Evolutionary conservation across 1,140 invertebrate species (phyloP), one percentile per base, ranked within the genome.

Genomic region (Sitobion miscanthi): DNA sequence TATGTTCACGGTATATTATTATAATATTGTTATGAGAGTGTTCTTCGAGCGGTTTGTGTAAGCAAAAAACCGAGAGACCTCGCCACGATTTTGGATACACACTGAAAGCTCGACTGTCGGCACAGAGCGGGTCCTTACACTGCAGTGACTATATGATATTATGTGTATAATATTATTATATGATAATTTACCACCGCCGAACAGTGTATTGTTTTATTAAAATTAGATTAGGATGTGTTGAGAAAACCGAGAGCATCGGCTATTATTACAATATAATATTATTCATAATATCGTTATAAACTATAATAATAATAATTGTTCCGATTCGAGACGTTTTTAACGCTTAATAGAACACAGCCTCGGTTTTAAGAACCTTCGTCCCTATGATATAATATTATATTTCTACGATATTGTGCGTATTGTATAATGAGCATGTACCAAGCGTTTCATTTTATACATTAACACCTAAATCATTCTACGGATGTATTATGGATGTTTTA

Each of bases 281-380:
- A 77, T 77, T 77, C 62, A 77, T 77, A n/a, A 77, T 77, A n/a
- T 77, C 30, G n/a, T 77, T 77, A n/a, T 77, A n/a, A n/a, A 77
- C n/a, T 77, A 77, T 77, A n/a, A 69, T 69, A n/a, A 69, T 69
- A n/a, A n/a, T 69, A 77, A 77, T n/a, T 77, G 62, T 77, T 77
- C 30, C 30, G 6, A 77, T 77, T 77, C 30, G 30, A 77, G 14
- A n/a, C 62, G 30, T 77, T 77, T 35, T 77, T 77, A 77, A 77
- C 30, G 5, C 30, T n/a, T 77, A n/a, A 54, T 23, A n/a, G n/a
- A 77, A 77, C n/a, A 30, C 14, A n/a, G 14, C 30, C 30, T 77
- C 14, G 30, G 30, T 17, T n/a, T n/a, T 69, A 69, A 77, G 14
- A 77, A n/a, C 62, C 11, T 77, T 77, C 14, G 5, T 77, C 11